Base-by-base conservation (phyloP, 2,113 vertebrate species). In the Neolamprologus fasciatus region DNA sequence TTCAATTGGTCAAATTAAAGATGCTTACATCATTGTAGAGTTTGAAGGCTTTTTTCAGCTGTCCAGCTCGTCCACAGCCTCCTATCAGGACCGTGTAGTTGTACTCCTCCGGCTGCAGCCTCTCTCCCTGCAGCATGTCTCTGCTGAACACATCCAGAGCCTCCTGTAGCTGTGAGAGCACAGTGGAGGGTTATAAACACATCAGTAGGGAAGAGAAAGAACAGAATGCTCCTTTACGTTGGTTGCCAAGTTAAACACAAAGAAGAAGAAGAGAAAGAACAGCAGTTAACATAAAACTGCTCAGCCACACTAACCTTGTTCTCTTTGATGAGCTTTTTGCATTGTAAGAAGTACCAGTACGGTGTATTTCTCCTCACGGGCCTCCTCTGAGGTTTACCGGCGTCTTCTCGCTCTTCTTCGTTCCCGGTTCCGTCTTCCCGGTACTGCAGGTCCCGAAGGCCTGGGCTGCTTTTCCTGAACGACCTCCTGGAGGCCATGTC, bases 71-170 rank as follows among this genome's bases (percentile, higher is more conserved):
- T 28, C 98, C 98, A 1, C 98, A 99, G 89, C 98, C 99, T 0
- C 99, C 99, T 0, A 99, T 99, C 23, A 99, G 95, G 81, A 99
- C 92, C 0, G 97, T 97, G 95, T 98, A 99, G 95, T 99, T 99
- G 92, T 66, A 95, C 93, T 98, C 98, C 21, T 98, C 94, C 0
- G 98, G 98, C 91, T 90, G 89, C 47, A 99, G 92, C 7, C 89
- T 94, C 86, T 99, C 97, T 6, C 95, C 97, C 91, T 97, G 95
- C 89, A 99, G 92, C 98, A 99, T 98, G 91, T 97, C 97, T 37
- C 93, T 94, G 85, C 97, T 97, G 94, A 99, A 99, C 90, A 99
- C 54, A 47, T 97, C 95, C 95, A 99, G 89, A 6, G 99, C 99
- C 80, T 99, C 97, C 0, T 96, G 96, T 81, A 99, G 94, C 99